phyloP scores from a whole-genome alignment of 2,797 vertebrate genomes.

The Eulemur mongoz region DNA sequence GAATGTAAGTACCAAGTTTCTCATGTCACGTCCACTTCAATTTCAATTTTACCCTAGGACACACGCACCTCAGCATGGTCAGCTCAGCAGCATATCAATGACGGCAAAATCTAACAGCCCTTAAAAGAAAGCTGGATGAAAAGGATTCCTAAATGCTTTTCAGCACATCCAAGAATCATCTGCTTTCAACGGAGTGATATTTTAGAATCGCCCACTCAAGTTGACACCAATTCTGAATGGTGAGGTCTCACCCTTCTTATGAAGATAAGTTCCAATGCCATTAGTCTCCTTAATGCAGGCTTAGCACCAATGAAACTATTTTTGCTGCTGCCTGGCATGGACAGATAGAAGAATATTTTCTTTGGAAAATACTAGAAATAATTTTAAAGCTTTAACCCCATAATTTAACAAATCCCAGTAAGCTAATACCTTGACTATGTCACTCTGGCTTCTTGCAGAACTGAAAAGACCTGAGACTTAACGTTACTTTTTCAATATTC shows the following conservation, averaged over 20 bases:
- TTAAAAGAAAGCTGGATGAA: constrained; percentile 52
- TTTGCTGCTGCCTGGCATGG: background rate
- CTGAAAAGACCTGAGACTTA: background rate
- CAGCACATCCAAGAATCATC: constrained; percentile 44
- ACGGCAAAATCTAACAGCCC: constrained; percentile 57
- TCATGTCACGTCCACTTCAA: constrained; percentile 57
- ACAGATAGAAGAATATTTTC: constrained; percentile 38
- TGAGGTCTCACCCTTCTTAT: constrained; percentile 57
- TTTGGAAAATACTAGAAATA: constrained; percentile 45
- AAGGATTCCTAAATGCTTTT: constrained; percentile 58
- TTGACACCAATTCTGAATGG: constrained; percentile 67
- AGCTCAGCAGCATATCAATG: constrained; percentile 55
- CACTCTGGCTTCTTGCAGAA: background rate
- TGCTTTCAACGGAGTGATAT: constrained; percentile 61
- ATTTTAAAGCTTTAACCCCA: constrained; percentile 28
- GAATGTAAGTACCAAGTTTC: constrained; percentile 36
- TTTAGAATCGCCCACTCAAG: constrained; percentile 62
- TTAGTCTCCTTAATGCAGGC: constrained; percentile 59
- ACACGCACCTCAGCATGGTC: constrained; percentile 55
- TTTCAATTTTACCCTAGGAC: constrained; percentile 65
- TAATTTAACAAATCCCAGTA: background rate
- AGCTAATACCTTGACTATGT: background rate
- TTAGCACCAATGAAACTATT: constrained; percentile 52
- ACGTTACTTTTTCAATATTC: constrained; percentile 16
- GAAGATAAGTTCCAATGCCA: constrained; percentile 50